Percentiles rank a stretch among this genome's conserved stretches.
phyloP scores from a whole-genome alignment of 2,797 vertebrate species.

The Hyperoplus lanceolatus region DNA sequence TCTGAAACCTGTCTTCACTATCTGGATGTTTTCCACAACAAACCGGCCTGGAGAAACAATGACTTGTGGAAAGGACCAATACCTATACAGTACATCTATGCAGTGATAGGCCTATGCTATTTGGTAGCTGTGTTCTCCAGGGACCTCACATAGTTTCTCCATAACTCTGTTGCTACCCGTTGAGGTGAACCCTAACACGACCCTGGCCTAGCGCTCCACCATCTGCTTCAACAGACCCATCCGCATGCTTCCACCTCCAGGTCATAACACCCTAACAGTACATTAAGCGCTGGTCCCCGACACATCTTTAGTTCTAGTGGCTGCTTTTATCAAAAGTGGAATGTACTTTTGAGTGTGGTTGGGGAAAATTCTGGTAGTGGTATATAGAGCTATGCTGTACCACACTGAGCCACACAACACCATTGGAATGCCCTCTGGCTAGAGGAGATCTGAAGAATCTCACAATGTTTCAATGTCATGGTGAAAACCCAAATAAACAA shows the following conservation, averaged over 20 bases:
- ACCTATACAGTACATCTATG: constrained; percentile 18
- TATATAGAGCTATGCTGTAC: constrained; percentile 2
- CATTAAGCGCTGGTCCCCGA: not conserved
- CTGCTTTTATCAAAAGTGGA: constrained; percentile 11
- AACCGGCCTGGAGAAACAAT: constrained; percentile 28
- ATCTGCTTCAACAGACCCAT: constrained; percentile 39
- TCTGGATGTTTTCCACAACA: not conserved
- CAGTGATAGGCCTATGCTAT: constrained; percentile 27
- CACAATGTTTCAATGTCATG: constrained; percentile 42
- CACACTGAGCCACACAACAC: constrained; percentile 17
- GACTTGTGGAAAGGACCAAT: constrained; percentile 13
- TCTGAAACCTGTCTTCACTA: constrained; percentile 24
- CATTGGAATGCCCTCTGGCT: not conserved
- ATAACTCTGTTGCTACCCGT: constrained; percentile 2
- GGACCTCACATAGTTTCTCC: constrained; percentile 36
- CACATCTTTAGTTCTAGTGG: constrained; percentile 4
- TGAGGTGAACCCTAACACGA: constrained; percentile 46
- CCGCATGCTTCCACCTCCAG: constrained; percentile 19
- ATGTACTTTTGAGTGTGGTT: constrained; percentile 15
- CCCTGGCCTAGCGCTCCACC: constrained; percentile 25
- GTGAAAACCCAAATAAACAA: constrained; percentile 49
- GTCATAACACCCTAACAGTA: constrained; percentile 22
- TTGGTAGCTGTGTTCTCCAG: constrained; percentile 38
- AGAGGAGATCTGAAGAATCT: constrained; percentile 24
- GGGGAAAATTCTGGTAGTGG: constrained; percentile 10